These are phyloP conservation scores for Lepisosteus osseus DNA, from an alignment of 2,113 vertebrate species.

Conservation along the genomic window DNA sequence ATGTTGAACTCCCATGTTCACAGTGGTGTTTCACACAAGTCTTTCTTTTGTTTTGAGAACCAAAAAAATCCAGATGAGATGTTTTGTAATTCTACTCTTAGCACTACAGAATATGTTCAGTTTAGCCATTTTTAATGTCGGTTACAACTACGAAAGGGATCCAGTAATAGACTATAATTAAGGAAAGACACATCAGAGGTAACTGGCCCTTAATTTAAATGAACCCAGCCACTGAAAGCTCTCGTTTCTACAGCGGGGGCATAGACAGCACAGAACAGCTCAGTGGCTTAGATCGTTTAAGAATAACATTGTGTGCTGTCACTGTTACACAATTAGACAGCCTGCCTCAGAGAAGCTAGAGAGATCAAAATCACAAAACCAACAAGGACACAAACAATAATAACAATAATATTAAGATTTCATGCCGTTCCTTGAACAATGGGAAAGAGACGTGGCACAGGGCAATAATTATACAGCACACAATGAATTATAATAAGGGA, in stretches of 20 bases:
- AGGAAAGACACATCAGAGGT: too few relatives aligned
- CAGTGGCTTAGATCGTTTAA: not conserved
- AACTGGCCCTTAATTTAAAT: too few relatives aligned
- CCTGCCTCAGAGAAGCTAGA: slow-evolving; percentile 8
- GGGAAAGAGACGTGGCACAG: slow-evolving; percentile 16
- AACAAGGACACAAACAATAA: slow-evolving; percentile 10
- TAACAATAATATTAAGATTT: not conserved
- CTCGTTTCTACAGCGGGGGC: slow-evolving; percentile 4
- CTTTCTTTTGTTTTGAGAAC: too few relatives aligned
- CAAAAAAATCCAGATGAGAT: too few relatives aligned
- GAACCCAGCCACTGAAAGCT: not conserved
- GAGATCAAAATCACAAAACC: slow-evolving; percentile 8
- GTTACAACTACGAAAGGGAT: not conserved
- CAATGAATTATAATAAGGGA: slow-evolving; percentile 26
- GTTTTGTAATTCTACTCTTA: too few relatives aligned
- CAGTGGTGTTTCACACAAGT: too few relatives aligned
- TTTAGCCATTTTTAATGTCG: too few relatives aligned
- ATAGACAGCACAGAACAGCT: not conserved
- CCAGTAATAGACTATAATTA: not conserved
- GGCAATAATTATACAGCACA: slow-evolving; percentile 31
- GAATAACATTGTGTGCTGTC: slow-evolving; percentile 10
- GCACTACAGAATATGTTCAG: too few relatives aligned
- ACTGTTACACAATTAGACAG: slow-evolving; percentile 3
- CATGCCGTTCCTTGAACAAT: slow-evolving; percentile 12
- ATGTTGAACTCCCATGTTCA: too few relatives aligned